Percentiles rank a stretch among this genome's conserved stretches.
These are phyloP conservation scores for Pterocles gutturalis DNA, from an alignment of 2,113 vertebrate species.

Conservation along the genomic window DNA sequence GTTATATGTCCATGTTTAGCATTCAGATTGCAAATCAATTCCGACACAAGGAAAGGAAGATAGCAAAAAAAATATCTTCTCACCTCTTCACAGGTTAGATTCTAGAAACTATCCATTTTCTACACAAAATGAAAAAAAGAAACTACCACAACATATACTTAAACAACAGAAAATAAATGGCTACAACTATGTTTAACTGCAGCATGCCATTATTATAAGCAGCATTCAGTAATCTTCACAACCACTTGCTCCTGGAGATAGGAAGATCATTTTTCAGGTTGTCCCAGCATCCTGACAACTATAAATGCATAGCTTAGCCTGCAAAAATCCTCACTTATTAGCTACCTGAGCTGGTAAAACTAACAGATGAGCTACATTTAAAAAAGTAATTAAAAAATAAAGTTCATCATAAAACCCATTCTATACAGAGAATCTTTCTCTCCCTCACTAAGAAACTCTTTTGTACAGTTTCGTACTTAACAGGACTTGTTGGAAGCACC, in stretches of 20 bases:
- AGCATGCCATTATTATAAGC: neutral
- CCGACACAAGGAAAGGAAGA: neutral
- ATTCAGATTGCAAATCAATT: neutral
- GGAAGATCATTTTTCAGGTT: neutral
- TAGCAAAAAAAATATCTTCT: neutral
- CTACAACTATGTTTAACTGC: neutral
- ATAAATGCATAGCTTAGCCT: neutral
- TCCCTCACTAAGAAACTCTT: neutral
- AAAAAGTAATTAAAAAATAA: neutral
- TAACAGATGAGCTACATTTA: neutral
- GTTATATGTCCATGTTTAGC: neutral
- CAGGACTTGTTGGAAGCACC: neutral
- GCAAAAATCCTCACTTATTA: neutral
- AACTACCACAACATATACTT: neutral
- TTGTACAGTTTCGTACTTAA: neutral
- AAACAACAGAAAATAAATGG: neutral
- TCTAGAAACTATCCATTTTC: neutral
- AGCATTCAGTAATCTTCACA: neutral
- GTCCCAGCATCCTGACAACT: neutral
- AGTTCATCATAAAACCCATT: neutral
- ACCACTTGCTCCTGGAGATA: neutral
- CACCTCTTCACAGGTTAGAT: neutral
- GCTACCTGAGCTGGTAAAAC: neutral
- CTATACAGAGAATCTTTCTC: neutral
- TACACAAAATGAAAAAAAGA: neutral